Evolutionary conservation across 2,888 invertebrate species (phyloP).

Genomic region (Priocnemis perturbator): DNA sequence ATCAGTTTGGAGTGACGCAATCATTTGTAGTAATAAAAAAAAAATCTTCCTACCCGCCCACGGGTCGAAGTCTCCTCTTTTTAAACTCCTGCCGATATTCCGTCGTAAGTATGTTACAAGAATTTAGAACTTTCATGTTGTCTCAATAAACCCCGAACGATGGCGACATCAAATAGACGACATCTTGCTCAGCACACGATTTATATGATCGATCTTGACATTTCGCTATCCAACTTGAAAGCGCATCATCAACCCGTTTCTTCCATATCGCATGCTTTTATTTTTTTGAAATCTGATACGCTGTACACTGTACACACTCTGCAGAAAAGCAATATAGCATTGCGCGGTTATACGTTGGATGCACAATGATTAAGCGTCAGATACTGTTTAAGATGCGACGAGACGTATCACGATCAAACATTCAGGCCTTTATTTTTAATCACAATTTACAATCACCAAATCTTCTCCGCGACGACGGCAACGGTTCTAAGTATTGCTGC

Average conservation of each 20-base stretch:
- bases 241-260: background rate
- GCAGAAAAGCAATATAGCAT: background rate
- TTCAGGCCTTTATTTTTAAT: no score
- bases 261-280: background rate
- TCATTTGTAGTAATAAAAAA: no score
- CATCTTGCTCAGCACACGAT: no score
- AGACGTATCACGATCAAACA: no score
- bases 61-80: slow-evolving; percentile 21
- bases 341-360: background rate
- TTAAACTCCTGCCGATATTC: slow-evolving; percentile 58
- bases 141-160: background rate
- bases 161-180: no score
- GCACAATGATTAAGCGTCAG: background rate
- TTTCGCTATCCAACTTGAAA: background rate
- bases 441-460: slow-evolving; percentile 75
- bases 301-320: background rate
- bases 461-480: slow-evolving; percentile 78
- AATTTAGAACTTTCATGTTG: slow-evolving; percentile 18
- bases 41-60: no score
- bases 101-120: slow-evolving; percentile 48
- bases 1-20: no score
- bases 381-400: no score
- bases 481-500: slow-evolving; percentile 80
- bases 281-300: no score
- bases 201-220: no score